Conservation (phyloP, 2,113 vertebrate genomes). For the Psittacara wagleri region DNA sequence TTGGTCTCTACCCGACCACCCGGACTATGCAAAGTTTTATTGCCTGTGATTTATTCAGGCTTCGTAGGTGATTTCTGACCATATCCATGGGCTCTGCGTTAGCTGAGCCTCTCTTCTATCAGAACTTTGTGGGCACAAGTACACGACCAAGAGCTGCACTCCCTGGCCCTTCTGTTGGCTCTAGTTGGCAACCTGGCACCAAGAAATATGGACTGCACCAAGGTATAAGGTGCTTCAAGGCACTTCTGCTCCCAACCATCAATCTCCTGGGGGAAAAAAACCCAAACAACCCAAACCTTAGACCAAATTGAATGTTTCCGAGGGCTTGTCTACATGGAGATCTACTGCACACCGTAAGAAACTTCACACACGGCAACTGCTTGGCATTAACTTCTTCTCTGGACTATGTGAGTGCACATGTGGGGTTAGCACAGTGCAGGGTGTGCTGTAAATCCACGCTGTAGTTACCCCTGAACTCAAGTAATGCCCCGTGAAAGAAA, state of each 20-base stretch:
- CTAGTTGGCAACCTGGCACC: background rate
- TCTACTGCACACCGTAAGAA: background rate
- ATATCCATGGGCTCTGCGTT: background rate
- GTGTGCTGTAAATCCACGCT: accelerated
- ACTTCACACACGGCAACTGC: accelerated
- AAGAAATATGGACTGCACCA: accelerated
- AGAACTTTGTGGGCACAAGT: background rate
- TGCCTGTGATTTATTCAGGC: conserved; percentile 15
- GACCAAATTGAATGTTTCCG: background rate
- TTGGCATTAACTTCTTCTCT: background rate
- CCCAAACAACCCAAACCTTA: background rate
- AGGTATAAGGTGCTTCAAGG: background rate
- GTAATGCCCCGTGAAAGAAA: background rate
- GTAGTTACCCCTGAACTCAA: background rate
- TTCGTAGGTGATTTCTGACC: conserved; percentile 31
- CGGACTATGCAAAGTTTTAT: conserved; percentile 49
- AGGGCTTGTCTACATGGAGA: conserved; percentile 28
- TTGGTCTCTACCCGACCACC: background rate
- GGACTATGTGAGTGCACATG: background rate
- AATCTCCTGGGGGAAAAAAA: background rate
- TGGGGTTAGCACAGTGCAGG: background rate
- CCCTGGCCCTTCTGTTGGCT: background rate
- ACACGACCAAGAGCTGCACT: background rate
- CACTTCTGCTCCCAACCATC: background rate
- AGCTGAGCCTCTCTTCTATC: background rate